Base-by-base conservation (phyloP, 1,140 invertebrate genomes). In the Gonioctena quinquepunctata region DNA sequence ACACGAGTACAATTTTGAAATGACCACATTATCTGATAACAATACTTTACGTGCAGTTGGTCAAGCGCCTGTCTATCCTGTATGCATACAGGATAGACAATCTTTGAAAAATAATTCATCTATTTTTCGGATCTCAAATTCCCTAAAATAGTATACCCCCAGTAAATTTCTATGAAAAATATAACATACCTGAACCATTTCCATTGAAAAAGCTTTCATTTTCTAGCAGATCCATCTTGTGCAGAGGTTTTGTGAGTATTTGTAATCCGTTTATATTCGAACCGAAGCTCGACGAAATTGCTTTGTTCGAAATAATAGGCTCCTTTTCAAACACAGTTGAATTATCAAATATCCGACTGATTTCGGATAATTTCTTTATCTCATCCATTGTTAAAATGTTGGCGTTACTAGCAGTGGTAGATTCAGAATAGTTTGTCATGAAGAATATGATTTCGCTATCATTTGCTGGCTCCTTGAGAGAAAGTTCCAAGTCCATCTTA, bases 231-330 rank as follows among this genome's bases (percentile, higher is more conserved):
- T 61, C 18, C n/a, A 54, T 54, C 79, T 90, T 90, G 59, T 88
- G 89, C 49, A 87, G 87, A 6, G 89, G 86, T 83, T 91, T 91
- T 0, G 89, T 91, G 54, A 90, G 75, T 68, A 91, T 87, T 79
- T 88, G 86, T 60, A 91, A 86, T 2, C 90, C 89, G 28, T 89
- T 88, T n/a, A 87, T 85, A n/a, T n/a, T 42, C 3, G 33, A 13
- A 42, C 33, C 16, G 77, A 86, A 88, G 76, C 81, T 86, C 4
- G 82, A 84, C 23, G 86, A 85, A 59, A 88, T 85, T 8, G 86
- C 87, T 83, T 88, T 88, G 1, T 85, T 87, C 23, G 86, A 87
- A 70, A 88, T 87, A 21, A 86, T 79, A 27, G 84, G 80, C 64
- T 85, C 76, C 27, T 75, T 72, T 49, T 86, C 68, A 82, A 83